Evolutionary conservation across 2,113 vertebrate species (phyloP).

Genomic region (Hippocampus comes): DNA sequence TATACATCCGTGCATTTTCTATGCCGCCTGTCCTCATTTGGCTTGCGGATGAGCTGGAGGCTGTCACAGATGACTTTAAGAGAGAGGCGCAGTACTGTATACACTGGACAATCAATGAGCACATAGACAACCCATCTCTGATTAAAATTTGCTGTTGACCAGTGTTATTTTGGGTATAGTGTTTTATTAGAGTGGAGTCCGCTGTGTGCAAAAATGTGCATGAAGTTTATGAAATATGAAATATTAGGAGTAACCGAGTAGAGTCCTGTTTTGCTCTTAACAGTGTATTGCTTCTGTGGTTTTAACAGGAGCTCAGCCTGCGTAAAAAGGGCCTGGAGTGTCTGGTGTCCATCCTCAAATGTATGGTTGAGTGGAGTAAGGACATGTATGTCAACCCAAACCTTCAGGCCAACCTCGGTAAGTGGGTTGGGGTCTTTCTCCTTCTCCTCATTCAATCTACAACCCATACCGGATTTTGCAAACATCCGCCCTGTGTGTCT

Average conservation of each 20-base stretch:
- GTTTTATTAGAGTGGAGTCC: not conserved
- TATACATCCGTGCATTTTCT: not conserved
- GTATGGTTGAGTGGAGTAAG: conserved; percentile 99
- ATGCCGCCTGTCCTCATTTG: not conserved
- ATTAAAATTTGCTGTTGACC: too few relatives aligned
- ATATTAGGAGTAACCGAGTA: not conserved
- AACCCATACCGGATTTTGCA: not conserved
- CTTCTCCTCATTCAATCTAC: not conserved
- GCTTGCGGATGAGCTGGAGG: not conserved
- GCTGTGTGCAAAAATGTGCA: not conserved
- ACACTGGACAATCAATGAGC: too few relatives aligned
- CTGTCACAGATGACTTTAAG: too few relatives aligned
- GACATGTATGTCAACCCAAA: conserved; percentile 97
- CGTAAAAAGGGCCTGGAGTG: conserved; percentile 97
- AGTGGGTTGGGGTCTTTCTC: conserved; percentile 42
- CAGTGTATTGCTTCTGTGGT: not conserved
- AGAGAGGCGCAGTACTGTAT: too few relatives aligned
- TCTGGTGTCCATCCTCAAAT: conserved; percentile 95
- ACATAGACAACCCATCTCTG: too few relatives aligned
- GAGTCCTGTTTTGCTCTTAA: not conserved
- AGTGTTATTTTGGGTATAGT: too few relatives aligned
- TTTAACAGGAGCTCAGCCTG: conserved; percentile 86
- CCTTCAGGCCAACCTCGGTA: conserved; percentile 88
- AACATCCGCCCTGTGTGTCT: not conserved
- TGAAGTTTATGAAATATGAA: not conserved